Base-by-base conservation (phyloP, 2,888 invertebrate genomes). In the Tenthredo livida region DNA sequence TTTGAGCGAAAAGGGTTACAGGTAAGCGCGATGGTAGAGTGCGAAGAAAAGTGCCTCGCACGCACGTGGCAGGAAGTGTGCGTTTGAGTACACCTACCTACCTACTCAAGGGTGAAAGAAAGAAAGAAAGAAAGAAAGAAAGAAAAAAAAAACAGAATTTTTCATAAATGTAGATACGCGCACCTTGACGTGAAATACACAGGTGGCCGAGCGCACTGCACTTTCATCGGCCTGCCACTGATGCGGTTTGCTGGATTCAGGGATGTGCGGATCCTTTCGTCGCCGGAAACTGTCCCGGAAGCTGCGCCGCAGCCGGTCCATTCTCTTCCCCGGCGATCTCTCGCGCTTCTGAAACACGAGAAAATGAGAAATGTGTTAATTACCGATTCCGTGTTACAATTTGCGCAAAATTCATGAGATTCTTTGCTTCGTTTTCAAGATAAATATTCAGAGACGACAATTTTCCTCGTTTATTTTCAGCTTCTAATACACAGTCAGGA, bases 161-260 rank as follows among this genome's bases (percentile, higher is more conserved):
- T 67, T 65, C 33, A 25, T 67, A 61, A 65, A 58, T 9, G 7
- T 61, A 61, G 29, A 78, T 61, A 67, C 85, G 86, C 85, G 86
- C 88, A 96, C 96, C 94, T 99, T 99, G 89, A 99, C 99, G 89
- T 97, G 97, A 95, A 99, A 99, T 91, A 97, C 97, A 95, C 99
- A 99, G 17, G 98, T 98, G 87, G 99, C 99, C 84, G 97, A 97
- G 73, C 99, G 95, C 40, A 99, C 99, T 82, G 98, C 98, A 84
- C 97, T 96, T 93, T 99, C 99, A 94, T 99, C 99, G 65, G 98
- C 97, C 93, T 98, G 98, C 99, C 99, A 99, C 93, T 98, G 98
- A 94, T 99, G 99, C 50, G 99, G 99, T 93, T 98, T 98, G 86
- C 98, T 98, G 87, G 98, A 97, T 94, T 98, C 99, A 7, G 98